A percentile compares a stretch with the other conserved stretches of the same genome.
These are phyloP conservation scores for Chrysoperla carnea DNA, from an alignment of 1,140 invertebrate genomes.

Conservation along the genomic window DNA sequence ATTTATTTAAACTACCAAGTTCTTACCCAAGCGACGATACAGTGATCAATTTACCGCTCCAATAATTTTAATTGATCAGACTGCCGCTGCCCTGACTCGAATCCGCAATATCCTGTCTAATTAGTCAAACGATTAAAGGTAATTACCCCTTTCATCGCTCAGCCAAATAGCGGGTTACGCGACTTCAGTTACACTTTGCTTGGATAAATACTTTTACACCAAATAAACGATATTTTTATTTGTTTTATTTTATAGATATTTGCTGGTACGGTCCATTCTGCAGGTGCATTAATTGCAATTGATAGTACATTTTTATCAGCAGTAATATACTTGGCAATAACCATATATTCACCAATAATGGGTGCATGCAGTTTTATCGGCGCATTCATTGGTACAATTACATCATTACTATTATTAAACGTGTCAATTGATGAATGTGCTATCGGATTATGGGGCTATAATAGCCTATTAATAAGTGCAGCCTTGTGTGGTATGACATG, in stretches of 20 bases:
- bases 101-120: no score
- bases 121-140: no score
- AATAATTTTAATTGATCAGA: no score
- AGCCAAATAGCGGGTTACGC: no score
- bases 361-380: constrained; percentile 22
- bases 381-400: constrained; percentile 18
- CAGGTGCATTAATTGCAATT: constrained; percentile 22
- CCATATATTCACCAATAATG: constrained; percentile 26
- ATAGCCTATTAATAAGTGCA: constrained; percentile 21
- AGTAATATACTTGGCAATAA: constrained; percentile 22
- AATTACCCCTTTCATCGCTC: no score
- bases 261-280: constrained; percentile 20
- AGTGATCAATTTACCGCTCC: no score
- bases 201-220: no score
- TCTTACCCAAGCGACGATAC: no score
- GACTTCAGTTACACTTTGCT: no score
- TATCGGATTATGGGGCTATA: constrained; percentile 25
- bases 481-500: constrained; percentile 23
- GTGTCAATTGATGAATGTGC: constrained; percentile 17
- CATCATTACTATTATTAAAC: constrained; percentile 15
- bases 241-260: constrained; percentile 20
- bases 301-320: constrained; percentile 19
- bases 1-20: no score
- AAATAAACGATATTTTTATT: no score
- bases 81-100: no score